Evolutionary conservation across 2,113 vertebrate species (phyloP).

Genomic region (Oreotrochilus melanogaster): DNA sequence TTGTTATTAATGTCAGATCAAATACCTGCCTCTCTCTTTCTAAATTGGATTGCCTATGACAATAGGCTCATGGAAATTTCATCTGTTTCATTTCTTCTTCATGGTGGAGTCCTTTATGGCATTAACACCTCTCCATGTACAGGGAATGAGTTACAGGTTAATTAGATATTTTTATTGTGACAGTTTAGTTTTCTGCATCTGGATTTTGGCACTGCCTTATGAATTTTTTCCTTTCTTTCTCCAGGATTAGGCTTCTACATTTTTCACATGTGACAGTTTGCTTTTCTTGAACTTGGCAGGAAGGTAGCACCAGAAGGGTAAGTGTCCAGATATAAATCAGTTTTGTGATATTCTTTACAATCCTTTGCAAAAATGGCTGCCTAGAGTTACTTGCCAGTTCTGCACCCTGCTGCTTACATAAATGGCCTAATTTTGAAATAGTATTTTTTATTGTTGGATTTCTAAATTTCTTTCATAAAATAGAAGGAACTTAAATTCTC

Average conservation of each 20-base stretch:
- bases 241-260: not conserved
- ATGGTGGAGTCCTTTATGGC: not conserved
- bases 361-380: not conserved
- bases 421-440: conserved; percentile 23
- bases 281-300: not conserved
- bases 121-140: conserved; percentile 13
- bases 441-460: conserved; percentile 26
- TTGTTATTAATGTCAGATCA: conserved; percentile 22
- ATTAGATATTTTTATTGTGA: conserved; percentile 39
- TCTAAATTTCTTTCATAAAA: not conserved
- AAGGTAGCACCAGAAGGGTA: not conserved
- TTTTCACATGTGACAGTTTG: not conserved
- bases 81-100: conserved; percentile 53
- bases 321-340: not conserved
- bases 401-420: not conserved
- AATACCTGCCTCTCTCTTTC: conserved; percentile 7
- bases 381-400: not conserved
- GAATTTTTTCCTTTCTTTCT: not conserved
- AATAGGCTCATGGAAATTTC: conserved; percentile 31
- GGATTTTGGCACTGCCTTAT: conserved; percentile 7
- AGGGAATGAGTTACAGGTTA: conserved; percentile 37
- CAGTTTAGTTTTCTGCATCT: not conserved
- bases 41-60: conserved; percentile 37
- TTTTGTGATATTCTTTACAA: not conserved
- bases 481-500: conserved; percentile 3